Evolutionary conservation across 2,797 vertebrate genomes (phyloP).

Genomic region (Glyptemys insculpta): DNA sequence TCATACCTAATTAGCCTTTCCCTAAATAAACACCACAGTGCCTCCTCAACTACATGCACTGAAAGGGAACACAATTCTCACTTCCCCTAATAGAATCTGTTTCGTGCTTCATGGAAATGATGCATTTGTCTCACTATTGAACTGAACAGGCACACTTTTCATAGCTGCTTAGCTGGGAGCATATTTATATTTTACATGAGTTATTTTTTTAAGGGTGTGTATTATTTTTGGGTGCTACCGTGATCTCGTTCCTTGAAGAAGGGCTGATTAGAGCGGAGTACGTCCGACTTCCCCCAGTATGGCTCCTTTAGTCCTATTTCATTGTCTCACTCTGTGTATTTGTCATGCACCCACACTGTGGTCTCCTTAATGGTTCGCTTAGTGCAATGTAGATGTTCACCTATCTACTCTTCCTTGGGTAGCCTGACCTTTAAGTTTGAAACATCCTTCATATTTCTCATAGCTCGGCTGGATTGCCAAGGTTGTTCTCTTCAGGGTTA

Average conservation of each 20-base stretch:
- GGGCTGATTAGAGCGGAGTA: rapidly evolving
- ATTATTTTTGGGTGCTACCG: neutral
- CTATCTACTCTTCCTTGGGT: neutral
- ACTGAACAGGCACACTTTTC: conserved; percentile 43
- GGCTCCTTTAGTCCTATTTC: neutral
- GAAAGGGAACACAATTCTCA: conserved; percentile 12
- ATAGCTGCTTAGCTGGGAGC: conserved; percentile 31
- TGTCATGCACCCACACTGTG: neutral
- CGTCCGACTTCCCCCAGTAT: neutral
- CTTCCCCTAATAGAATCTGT: conserved; percentile 14
- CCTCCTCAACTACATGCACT: conserved; percentile 21
- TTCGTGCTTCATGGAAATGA: conserved; percentile 18
- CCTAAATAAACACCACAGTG: conserved; percentile 44
- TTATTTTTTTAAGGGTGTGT: neutral
- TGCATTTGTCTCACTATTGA: conserved; percentile 45
- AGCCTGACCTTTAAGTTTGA: neutral
- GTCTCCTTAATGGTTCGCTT: neutral
- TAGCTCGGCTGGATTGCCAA: neutral
- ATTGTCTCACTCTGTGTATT: neutral
- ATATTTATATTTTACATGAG: conserved; percentile 43
- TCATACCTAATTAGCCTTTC: conserved; percentile 64
- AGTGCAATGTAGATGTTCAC: neutral
- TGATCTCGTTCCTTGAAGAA: neutral
- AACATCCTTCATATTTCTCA: neutral
- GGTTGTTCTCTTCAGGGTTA: neutral